Evolutionary conservation across 1,140 invertebrate genomes (phyloP), one percentile per base, ranked within the genome.

Genomic region (Papilio dardanus): DNA sequence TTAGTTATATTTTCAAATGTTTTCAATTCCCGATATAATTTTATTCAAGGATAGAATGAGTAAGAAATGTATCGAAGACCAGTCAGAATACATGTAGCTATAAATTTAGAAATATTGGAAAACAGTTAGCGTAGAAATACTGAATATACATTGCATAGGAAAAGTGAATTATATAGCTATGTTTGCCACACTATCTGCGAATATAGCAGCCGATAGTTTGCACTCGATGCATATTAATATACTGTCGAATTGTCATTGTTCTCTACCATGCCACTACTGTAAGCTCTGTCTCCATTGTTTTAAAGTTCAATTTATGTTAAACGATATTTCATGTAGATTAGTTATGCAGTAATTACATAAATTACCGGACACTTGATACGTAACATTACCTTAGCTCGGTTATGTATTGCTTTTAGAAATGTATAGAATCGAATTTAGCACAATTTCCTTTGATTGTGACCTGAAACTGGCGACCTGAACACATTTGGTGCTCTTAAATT

Each of bases 211-310:
- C 77, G 78, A 81, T 84, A 82, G 83, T 79, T 84, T 84, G 81
- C 77, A 76, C 83, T 80, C 69, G 77, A 85, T 85, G 80, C 81
- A 85, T 85, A 85, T 83, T 85, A 85, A 83, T 83, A 77, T 65
- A 71, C 68, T 77, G 74, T 78, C 46, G 71, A 73, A 73, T 35
- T 35, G 30, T 73, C 71, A 73, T 30, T 73, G 46, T 54, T 58
- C n/a, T 33, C 42, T 73, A 58, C 58, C 31, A 31, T 58, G 10
- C 42, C n/a, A 35, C 19, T 46, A 73, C 58, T 58, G 19, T 58
- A 16, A 73, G 19, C 50, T 33, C 46, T 14, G 5, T 31, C 30
- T 5, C 8, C 31, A 73, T 73, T 73, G 71, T 58, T 73, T 54
- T 19, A 58, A 10, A 31, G 24, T 30, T 31, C 6, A 69, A 69